Evolutionary conservation across 2,888 invertebrate species (phyloP).

Genomic region (Rotaria magnacalcarata): DNA sequence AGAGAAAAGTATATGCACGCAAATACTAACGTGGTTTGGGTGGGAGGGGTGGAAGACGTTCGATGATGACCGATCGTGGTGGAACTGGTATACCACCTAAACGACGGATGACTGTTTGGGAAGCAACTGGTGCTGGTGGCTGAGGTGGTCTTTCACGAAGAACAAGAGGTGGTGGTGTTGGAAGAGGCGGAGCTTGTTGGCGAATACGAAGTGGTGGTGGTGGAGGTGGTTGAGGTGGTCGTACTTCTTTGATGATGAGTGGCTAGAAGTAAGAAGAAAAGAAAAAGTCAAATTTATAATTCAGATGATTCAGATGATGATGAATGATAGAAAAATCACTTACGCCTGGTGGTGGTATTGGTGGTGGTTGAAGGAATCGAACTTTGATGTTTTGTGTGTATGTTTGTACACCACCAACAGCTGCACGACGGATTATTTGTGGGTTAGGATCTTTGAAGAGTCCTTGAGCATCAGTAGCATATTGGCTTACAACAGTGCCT

Average conservation of each 20-base stretch:
- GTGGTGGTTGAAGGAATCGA: slow-evolving; percentile 32
- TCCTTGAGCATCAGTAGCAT: slow-evolving; percentile 26
- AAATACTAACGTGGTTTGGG: not conserved
- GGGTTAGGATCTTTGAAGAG: slow-evolving; percentile 13
- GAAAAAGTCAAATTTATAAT: not conserved
- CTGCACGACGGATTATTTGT: slow-evolving; percentile 2
- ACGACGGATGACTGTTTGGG: not conserved
- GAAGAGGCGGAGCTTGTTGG: not conserved
- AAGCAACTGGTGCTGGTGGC: not conserved
- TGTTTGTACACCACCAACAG: not conserved
- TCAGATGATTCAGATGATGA: not conserved
- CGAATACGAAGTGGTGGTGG: not conserved
- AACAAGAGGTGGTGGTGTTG: not conserved
- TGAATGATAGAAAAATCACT: not conserved
- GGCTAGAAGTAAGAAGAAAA: not conserved
- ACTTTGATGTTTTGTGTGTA: slow-evolving; percentile 4
- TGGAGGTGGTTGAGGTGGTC: slow-evolving; percentile 19
- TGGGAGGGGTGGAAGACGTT: not conserved
- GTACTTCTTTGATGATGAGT: slow-evolving; percentile 24
- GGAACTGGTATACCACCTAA: no score
- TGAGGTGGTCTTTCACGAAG: slow-evolving; percentile 25
- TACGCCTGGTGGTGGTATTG: slow-evolving; percentile 16
- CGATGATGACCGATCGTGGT: no score
- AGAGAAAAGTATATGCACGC: not conserved
- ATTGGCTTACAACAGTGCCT: not conserved